phyloP scores from a whole-genome alignment of 2,113 vertebrate genomes.

The Mastomys natalensis region DNA sequence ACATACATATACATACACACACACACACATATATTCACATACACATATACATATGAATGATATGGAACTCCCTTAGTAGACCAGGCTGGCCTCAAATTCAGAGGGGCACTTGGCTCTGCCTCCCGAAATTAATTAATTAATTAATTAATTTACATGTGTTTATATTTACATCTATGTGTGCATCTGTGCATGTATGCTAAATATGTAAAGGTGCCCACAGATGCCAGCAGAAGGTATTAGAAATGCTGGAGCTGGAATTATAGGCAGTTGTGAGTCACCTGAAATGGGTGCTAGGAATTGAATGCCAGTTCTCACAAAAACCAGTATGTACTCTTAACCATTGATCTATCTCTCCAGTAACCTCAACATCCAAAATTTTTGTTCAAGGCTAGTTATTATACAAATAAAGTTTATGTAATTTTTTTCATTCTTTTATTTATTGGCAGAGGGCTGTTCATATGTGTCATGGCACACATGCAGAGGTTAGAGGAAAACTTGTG shows the following conservation, averaged over 20 bases:
- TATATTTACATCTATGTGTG: not conserved
- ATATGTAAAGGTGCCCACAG: not conserved
- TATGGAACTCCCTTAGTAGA: not conserved
- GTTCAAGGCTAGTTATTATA: not conserved
- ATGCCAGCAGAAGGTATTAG: not conserved
- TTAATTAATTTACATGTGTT: not conserved
- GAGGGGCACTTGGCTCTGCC: not conserved
- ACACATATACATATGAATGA: not conserved
- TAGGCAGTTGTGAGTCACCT: not conserved
- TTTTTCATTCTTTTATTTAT: not conserved
- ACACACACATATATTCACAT: no score
- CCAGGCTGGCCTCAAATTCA: not conserved
- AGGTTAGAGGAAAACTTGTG: not conserved
- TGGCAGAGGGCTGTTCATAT: not conserved
- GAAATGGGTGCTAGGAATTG: not conserved
- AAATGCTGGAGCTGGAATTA: not conserved
- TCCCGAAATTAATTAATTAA: not conserved
- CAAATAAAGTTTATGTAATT: no score
- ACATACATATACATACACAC: no score
- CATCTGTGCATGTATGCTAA: not conserved
- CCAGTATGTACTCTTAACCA: not conserved
- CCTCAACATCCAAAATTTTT: not conserved
- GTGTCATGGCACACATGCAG: not conserved
- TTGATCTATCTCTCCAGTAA: not conserved
- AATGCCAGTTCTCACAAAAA: not conserved